Percentiles rank a stretch among this genome's conserved stretches.
These are phyloP conservation scores for human (Homo sapiens) DNA, from an alignment of 2,113 vertebrate species.

Conservation along the genomic window GRCh38 chr6:167799501-167800000, in stretches of 20 bases:
- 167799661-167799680: not conserved
- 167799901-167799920: not conserved
- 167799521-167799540: rapidly evolving
- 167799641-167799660: too few species aligned
- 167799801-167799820: rapidly evolving
- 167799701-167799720: not conserved
- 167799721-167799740: not conserved
- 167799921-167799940: not conserved
- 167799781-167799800: not conserved
- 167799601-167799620: rapidly evolving
- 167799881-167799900: too few species aligned
- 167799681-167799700: rapidly evolving
- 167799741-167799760: not conserved
- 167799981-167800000: too few species aligned
- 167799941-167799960: not conserved
- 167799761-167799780: not conserved
- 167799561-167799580: not conserved
- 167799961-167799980: not conserved
- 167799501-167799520: not conserved
- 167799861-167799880: not conserved
- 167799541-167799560: not conserved
- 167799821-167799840: rapidly evolving
- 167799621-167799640: not conserved
- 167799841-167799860: rapidly evolving
- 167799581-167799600: not conserved